Percentiles rank a stretch among this genome's conserved stretches.
Evolutionary conservation across 2,888 invertebrate species (phyloP).

Genomic region (Heliothis peltigera): DNA sequence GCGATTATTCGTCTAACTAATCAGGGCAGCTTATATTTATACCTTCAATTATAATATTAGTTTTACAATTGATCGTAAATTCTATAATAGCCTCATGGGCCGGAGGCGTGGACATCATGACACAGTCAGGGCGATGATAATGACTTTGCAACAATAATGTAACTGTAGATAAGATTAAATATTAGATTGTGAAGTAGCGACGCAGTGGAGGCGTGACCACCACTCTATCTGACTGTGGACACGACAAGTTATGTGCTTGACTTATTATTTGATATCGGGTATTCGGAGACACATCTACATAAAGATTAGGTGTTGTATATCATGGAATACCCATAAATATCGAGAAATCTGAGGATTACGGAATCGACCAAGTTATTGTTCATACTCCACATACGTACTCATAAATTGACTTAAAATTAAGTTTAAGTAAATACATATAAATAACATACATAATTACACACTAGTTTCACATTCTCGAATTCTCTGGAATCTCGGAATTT

Average conservation of each 20-base stretch:
- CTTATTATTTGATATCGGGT: too few species aligned
- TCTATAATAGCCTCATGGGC: constrained; percentile 41
- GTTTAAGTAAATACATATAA: too few species aligned
- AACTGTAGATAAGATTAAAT: constrained; percentile 38
- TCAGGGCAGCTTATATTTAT: not conserved
- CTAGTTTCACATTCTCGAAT: too few species aligned
- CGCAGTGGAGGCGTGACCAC: not conserved
- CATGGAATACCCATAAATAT: too few species aligned
- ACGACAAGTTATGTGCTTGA: not conserved
- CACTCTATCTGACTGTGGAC: not conserved
- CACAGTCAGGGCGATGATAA: constrained; percentile 7
- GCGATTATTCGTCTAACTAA: constrained; percentile 2
- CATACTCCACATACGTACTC: too few species aligned
- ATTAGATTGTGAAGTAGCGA: constrained; percentile 25
- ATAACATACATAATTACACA: too few species aligned
- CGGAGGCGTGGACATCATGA: constrained; percentile 60
- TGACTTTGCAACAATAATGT: constrained; percentile 26
- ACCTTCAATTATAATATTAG: constrained; percentile 4
- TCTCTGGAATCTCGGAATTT: too few species aligned
- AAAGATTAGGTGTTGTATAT: too few species aligned
- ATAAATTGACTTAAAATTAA: too few species aligned
- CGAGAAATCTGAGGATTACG: too few species aligned
- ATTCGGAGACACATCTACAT: too few species aligned
- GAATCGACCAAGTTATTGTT: too few species aligned
- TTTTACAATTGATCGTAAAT: constrained; percentile 33